Evolutionary conservation across 2,113 vertebrate genomes (phyloP).

Genomic region (Lasiurus borealis): DNA sequence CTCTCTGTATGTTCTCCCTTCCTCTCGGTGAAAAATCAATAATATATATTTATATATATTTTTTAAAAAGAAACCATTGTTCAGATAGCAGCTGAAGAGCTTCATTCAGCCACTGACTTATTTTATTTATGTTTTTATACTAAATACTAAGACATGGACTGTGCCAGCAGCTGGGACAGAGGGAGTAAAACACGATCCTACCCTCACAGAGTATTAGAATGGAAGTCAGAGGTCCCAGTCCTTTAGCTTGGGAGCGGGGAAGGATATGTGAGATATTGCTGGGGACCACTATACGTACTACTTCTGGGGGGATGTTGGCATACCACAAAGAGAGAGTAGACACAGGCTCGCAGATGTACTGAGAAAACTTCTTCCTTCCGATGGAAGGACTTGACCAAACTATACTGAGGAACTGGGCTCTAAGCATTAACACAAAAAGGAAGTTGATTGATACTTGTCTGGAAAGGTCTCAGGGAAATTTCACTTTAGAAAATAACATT

Average conservation of each 20-base stretch:
- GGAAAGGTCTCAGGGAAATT: neutral
- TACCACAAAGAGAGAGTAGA: neutral
- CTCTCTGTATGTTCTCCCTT: no score
- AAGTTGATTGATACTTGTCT: neutral
- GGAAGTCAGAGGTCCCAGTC: neutral
- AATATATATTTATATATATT: no score
- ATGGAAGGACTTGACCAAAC: neutral
- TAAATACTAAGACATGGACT: neutral
- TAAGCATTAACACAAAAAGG: neutral
- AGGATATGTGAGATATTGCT: neutral
- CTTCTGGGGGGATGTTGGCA: neutral
- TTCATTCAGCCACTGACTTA: neutral
- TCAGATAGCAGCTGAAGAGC: neutral
- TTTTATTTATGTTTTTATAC: neutral
- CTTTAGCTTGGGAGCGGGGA: neutral
- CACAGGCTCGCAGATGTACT: neutral
- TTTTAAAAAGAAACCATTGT: slow-evolving; percentile 15
- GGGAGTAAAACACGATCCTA: neutral
- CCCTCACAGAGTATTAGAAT: neutral
- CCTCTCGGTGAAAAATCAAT: no score
- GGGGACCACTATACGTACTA: no score
- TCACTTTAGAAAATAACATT: neutral
- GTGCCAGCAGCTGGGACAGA: neutral
- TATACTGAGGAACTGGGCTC: neutral
- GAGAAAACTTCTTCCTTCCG: neutral